Evolutionary conservation across 2,797 vertebrate genomes (phyloP), one percentile per base, ranked within the genome.

Genomic region (Masticophis lateralis): DNA sequence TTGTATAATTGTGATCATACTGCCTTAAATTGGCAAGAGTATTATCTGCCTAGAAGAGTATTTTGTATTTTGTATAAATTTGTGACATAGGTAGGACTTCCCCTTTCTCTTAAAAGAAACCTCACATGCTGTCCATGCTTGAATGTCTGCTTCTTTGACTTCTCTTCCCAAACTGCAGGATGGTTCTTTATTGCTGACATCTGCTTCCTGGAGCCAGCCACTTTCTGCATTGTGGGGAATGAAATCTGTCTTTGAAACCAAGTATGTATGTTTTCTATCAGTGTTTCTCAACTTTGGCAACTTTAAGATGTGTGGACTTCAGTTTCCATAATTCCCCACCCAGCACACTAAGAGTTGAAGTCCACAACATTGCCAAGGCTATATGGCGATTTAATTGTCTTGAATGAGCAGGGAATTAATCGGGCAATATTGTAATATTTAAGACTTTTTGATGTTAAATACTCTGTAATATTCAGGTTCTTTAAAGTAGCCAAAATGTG

Each of bases 241-340:
- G 99, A 99, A 99, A 96, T 99, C 99, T 16, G 99, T 99, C 95
- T 99, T 99, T 97, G 99, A 99, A 97, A 99, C 99, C 98, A 99
- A 99, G 99, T 99, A 98, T 97, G 99, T 98, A 94, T 92, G 89
- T n/a, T 79, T 74, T 74, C 16, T 37, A 3, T 37, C 69, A 18
- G n/a, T 37, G 69, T 20, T 74, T 74, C 69, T 74, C 69, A 9
- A 18, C 32, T 7, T 74, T 37, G 66, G 14, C 66, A 74, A n/a
- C n/a, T 74, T 74, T 74, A 74, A 74, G 69, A 37, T 74, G 7
- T 37, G n/a, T 74, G 16, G n/a, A 37, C 32, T 74, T 74, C 6
- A 20, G 69, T 37, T 74, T 74, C 32, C 69, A 74, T 37, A 74
- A 74, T 74, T 74, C 32, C 32, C 32, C n/a, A 37, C 69, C 16